phyloP scores from a whole-genome alignment of 2,888 invertebrate genomes.

The Melanophora roralis region DNA sequence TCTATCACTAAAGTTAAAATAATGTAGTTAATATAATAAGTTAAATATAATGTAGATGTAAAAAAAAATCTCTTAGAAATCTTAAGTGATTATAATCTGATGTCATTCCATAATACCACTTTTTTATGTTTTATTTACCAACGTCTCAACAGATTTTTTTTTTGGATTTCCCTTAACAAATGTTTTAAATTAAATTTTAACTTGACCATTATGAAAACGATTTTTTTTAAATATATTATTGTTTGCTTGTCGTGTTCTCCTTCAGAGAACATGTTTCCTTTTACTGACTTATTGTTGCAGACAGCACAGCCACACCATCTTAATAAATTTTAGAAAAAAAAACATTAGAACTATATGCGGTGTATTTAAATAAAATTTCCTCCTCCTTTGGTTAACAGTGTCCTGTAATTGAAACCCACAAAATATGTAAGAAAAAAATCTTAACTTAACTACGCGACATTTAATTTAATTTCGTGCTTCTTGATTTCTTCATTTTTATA shows the following conservation, averaged over 20 bases:
- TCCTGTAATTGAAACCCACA: slow-evolving; percentile 64
- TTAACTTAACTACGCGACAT: slow-evolving; percentile 71
- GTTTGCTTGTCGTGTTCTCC: background rate
- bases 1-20: too few relatives aligned
- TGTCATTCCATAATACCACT: too few relatives aligned
- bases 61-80: too few relatives aligned
- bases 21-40: too few relatives aligned
- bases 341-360: background rate
- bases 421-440: slow-evolving; percentile 48
- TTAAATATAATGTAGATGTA: too few relatives aligned
- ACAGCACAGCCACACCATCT: slow-evolving; percentile 52
- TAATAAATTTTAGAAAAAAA: background rate
- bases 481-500: slow-evolving; percentile 68
- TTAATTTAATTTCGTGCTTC: slow-evolving; percentile 74
- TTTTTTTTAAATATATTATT: slow-evolving; percentile 30
- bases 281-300: slow-evolving; percentile 49
- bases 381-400: background rate
- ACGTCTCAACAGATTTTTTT: too few relatives aligned
- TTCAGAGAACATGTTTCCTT: slow-evolving; percentile 27
- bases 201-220: slow-evolving; percentile 24
- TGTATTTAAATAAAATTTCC: slow-evolving; percentile 43
- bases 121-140: too few relatives aligned
- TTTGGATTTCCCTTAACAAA: slow-evolving; percentile 12
- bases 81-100: too few relatives aligned
- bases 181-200: slow-evolving; percentile 17